These are phyloP conservation scores for Carassius carassius DNA, from an alignment of 2,113 vertebrate genomes.

Conservation along the genomic window DNA sequence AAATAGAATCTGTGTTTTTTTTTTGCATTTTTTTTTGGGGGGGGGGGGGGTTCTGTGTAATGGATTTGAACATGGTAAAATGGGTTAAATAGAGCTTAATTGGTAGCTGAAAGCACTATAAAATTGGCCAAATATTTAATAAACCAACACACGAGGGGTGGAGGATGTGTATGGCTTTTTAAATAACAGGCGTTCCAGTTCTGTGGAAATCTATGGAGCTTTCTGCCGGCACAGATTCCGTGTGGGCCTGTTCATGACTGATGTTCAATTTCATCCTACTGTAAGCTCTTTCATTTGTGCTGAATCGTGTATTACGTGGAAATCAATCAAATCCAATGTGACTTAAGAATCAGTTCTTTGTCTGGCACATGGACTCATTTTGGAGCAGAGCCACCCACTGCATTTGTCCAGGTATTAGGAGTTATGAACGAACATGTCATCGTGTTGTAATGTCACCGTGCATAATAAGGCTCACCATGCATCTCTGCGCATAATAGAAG, in stretches of 20 bases:
- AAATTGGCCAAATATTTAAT: slow-evolving; percentile 14
- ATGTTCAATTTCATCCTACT: slow-evolving; percentile 39
- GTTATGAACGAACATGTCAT: slow-evolving; percentile 43
- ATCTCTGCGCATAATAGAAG: slow-evolving; percentile 10
- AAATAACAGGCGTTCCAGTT: neutral
- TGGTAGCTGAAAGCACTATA: neutral
- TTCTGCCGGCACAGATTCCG: neutral
- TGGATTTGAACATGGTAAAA: slow-evolving; percentile 2
- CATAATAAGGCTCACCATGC: slow-evolving; percentile 26
- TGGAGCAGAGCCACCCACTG: slow-evolving; percentile 29
- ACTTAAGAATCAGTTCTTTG: slow-evolving; percentile 43
- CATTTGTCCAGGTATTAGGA: slow-evolving; percentile 33
- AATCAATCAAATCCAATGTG: slow-evolving; percentile 46
- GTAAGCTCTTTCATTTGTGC: slow-evolving; percentile 37
- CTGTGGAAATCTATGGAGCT: neutral
- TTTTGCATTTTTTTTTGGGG: neutral
- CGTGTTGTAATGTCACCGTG: slow-evolving; percentile 38
- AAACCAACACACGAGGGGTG: neutral
- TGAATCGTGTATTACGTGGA: slow-evolving; percentile 46
- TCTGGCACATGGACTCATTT: slow-evolving; percentile 43
- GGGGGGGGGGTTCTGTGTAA: neutral
- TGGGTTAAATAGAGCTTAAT: slow-evolving; percentile 17
- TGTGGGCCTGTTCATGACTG: slow-evolving; percentile 24
- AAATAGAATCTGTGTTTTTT: neutral
- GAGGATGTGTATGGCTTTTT: neutral